phyloP scores from a whole-genome alignment of 2,888 invertebrate species.

The Mycalesis mineus region DNA sequence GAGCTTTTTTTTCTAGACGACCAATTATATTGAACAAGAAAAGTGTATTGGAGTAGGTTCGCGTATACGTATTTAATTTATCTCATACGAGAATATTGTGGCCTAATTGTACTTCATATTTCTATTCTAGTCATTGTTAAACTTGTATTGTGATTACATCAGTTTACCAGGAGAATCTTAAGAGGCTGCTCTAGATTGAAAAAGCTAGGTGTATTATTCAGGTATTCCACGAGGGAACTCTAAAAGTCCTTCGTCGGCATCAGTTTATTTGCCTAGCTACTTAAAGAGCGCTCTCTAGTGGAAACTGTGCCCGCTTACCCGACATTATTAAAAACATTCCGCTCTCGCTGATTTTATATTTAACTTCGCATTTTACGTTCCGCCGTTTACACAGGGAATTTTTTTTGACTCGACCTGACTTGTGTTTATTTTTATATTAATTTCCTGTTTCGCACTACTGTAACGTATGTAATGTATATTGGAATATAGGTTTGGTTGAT shows the following conservation, averaged over 20 bases:
- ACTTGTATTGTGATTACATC: too few species aligned
- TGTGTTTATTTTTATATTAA: conserved; percentile 13
- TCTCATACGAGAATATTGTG: too few species aligned
- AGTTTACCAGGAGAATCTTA: too few species aligned
- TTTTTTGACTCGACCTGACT: neutral
- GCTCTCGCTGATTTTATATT: conserved; percentile 28
- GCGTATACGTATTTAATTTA: too few species aligned
- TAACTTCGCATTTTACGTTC: conserved; percentile 25
- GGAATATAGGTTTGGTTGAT: too few species aligned
- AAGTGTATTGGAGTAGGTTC: too few species aligned
- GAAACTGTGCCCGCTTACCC: conserved; percentile 41
- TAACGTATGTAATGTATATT: too few species aligned
- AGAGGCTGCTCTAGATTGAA: too few species aligned
- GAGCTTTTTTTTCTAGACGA: too few species aligned
- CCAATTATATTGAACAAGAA: too few species aligned
- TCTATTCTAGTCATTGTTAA: too few species aligned
- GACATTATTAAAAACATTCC: conserved; percentile 36
- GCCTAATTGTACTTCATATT: too few species aligned
- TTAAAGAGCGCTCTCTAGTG: conserved; percentile 41
- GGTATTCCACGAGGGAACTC: conserved; percentile 10
- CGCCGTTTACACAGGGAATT: conserved; percentile 19
- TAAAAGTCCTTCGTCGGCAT: conserved; percentile 30
- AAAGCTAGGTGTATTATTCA: neutral
- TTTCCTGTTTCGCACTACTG: neutral
- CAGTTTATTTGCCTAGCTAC: conserved; percentile 50